Evolutionary conservation across 2,888 invertebrate genomes (phyloP).

Genomic region (Stratiomys singularior): DNA sequence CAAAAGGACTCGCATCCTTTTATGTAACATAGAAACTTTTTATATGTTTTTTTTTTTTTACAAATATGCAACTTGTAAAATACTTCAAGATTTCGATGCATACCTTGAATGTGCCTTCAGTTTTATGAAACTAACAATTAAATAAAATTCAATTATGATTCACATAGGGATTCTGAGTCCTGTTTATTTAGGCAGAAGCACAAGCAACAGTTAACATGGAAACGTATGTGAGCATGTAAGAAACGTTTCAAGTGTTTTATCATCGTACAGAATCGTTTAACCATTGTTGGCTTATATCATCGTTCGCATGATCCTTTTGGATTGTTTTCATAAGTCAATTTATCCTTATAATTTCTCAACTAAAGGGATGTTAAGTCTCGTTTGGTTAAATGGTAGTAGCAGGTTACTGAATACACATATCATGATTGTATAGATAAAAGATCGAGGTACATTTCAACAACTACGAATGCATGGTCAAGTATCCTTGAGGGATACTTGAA

Average conservation of each 20-base stretch:
- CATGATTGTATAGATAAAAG: background rate
- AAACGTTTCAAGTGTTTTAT: background rate
- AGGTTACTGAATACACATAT: slow-evolving; percentile 17
- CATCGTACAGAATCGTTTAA: background rate
- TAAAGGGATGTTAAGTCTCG: background rate
- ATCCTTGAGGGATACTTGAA: slow-evolving; percentile 45
- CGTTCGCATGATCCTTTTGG: background rate
- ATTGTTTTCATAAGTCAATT: background rate
- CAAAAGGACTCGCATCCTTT: too few relatives aligned
- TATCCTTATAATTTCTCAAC: background rate
- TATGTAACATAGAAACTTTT: too few relatives aligned
- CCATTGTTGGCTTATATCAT: background rate
- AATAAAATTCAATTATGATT: too few relatives aligned
- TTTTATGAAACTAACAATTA: too few relatives aligned
- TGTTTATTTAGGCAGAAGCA: too few relatives aligned
- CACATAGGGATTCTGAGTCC: too few relatives aligned
- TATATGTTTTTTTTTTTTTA: too few relatives aligned
- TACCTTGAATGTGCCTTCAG: too few relatives aligned
- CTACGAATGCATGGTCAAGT: slow-evolving; percentile 46
- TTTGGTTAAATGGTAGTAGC: slow-evolving; percentile 10
- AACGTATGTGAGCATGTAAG: background rate
- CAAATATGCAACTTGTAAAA: too few relatives aligned
- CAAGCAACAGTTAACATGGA: too few relatives aligned
- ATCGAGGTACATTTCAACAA: background rate
- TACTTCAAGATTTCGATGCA: too few relatives aligned